These are phyloP conservation scores for Apotomis capreana DNA, from an alignment of 2,888 invertebrate species.

Conservation along the genomic window DNA sequence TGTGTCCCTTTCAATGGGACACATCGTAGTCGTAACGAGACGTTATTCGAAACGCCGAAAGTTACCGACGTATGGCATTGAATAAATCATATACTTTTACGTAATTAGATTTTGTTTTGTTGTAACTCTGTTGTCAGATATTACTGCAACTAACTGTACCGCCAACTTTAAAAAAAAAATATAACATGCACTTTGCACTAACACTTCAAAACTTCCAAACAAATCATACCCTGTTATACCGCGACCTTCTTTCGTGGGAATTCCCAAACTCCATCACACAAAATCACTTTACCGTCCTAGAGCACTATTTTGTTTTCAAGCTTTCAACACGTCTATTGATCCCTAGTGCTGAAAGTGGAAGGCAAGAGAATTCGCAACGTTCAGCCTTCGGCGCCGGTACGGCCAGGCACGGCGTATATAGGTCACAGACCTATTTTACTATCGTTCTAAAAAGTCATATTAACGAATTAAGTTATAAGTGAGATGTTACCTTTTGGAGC, in stretches of 20 bases:
- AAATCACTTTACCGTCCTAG: constrained; percentile 43
- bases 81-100: no score
- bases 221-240: constrained; percentile 83
- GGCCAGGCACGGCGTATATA: constrained; percentile 62
- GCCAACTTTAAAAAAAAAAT: background rate
- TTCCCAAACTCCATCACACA: constrained; percentile 79
- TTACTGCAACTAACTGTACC: no score
- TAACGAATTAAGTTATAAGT: background rate
- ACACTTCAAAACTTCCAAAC: constrained; percentile 3
- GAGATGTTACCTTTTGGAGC: background rate
- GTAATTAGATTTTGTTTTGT: no score
- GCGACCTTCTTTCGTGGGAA: constrained; percentile 81
- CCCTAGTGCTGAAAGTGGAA: constrained; percentile 46
- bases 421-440: constrained; percentile 60
- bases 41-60: no score
- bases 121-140: no score
- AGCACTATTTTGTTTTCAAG: constrained; percentile 9
- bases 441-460: constrained; percentile 10
- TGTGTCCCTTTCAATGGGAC: no score
- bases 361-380: constrained; percentile 62
- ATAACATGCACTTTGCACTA: background rate
- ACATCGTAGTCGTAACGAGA: no score
- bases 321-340: constrained; percentile 65
- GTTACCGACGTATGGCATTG: no score
- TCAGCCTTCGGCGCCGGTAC: constrained; percentile 52